A percentile compares a stretch with the other conserved stretches of the same genome.
Conservation (phyloP, 37 sponge, comb jelly and placozoan genomes). For the Cladorhizidae sp. region DNA sequence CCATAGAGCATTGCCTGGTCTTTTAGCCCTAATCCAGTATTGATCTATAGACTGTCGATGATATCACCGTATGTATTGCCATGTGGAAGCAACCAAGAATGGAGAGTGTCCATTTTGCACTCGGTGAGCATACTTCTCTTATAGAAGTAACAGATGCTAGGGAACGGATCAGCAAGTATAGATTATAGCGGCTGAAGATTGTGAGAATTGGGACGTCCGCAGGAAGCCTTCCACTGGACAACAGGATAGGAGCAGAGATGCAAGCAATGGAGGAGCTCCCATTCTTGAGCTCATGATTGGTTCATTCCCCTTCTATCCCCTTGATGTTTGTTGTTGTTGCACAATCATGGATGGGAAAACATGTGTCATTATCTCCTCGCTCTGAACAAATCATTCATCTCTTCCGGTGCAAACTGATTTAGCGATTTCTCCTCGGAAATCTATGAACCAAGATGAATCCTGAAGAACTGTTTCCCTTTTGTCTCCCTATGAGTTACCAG, state of each 20-base stretch:
- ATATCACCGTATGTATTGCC: neutral
- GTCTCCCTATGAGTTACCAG: neutral
- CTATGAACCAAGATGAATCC: conserved; percentile 88
- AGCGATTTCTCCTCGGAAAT: conserved; percentile 52
- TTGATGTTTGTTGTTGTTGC: no score
- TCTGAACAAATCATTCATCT: no score
- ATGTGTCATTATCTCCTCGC: neutral
- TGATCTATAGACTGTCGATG: neutral
- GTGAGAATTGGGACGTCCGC: conserved; percentile 44
- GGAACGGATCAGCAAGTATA: conserved; percentile 48
- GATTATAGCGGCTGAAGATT: conserved; percentile 65
- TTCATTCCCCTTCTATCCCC: no score
- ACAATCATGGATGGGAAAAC: conserved; percentile 9
- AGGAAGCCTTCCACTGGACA: conserved; percentile 37
- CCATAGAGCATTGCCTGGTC: neutral
- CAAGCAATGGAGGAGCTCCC: conserved; percentile 32
- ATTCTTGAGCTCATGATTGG: no score
- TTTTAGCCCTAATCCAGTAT: neutral
- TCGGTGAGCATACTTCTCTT: neutral
- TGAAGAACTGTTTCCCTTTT: conserved; percentile 2
- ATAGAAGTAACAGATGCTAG: conserved; percentile 4
- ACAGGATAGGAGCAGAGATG: conserved; percentile 41
- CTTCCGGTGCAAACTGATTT: conserved; percentile 17
- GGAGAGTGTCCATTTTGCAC: neutral
- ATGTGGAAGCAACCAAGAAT: neutral